These are phyloP conservation scores for Neoseiulus cucumeris DNA, from an alignment of 1,140 invertebrate species.

Conservation along the genomic window DNA sequence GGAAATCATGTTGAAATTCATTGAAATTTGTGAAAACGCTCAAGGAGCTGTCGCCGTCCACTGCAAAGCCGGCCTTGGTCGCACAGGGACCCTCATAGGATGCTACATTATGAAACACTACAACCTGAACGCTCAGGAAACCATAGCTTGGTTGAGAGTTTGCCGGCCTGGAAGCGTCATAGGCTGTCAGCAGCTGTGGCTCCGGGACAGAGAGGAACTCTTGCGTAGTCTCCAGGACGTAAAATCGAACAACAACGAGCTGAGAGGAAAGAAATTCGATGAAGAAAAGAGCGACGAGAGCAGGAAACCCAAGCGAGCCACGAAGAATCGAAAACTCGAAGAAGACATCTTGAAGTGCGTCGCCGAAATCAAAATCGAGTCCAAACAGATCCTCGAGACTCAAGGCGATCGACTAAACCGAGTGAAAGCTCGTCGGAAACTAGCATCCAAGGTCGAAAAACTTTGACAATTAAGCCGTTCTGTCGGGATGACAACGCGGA, in stretches of 20 bases:
- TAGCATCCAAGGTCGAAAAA: neutral
- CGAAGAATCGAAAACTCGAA: neutral
- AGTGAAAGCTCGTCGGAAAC: neutral
- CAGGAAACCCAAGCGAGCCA: no score
- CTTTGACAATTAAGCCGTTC: neutral
- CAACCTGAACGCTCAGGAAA: slow-evolving; percentile 32
- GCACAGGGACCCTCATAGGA: slow-evolving; percentile 34
- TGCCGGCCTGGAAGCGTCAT: slow-evolving; percentile 35
- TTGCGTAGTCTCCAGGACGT: neutral
- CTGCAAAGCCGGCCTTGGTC: slow-evolving; percentile 30
- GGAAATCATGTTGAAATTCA: neutral
- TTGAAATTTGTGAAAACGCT: slow-evolving; percentile 1
- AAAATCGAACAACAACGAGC: neutral
- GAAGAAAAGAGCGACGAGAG: no score
- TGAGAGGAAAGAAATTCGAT: no score
- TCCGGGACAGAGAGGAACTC: slow-evolving; percentile 16
- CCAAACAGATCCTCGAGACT: neutral
- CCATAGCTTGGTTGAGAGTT: slow-evolving; percentile 34
- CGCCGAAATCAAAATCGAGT: neutral
- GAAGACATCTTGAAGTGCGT: neutral
- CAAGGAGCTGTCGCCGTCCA: neutral
- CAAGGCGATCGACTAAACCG: neutral
- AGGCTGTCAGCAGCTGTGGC: slow-evolving; percentile 33
- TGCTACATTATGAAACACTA: slow-evolving; percentile 38
- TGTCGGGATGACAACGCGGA: neutral